Base-by-base conservation (phyloP, 2,113 vertebrate species). In the Saimiri boliviensis region DNA sequence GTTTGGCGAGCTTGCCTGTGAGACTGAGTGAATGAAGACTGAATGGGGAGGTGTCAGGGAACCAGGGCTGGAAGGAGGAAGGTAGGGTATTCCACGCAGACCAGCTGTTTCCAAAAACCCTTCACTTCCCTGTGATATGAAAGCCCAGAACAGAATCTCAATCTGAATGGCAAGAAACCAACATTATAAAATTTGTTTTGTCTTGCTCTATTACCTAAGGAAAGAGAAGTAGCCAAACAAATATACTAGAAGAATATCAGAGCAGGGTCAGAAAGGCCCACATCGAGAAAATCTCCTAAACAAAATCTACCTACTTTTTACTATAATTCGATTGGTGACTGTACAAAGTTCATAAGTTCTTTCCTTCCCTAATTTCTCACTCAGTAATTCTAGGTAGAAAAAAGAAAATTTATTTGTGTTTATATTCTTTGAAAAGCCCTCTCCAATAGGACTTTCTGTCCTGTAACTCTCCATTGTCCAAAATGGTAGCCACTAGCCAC, bases 111-210 rank as follows among this genome's bases (percentile, higher is more conserved):
- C 73, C n/a, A 83, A 35, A 91, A 89, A 45, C 56, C 56, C 66
- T 93, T 80, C 25, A 66, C 35, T 91, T 56, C 17, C 52, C 52
- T 32, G 54, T 82, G 92, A 79, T 73, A 35, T 70, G 88, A 89
- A 81, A 92, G 97, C n/a, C 77, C 82, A 25, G 21, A 76, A 93
- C 14, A 87, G 47, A 23, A 88, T 85, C 60, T 68, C 23, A 76
- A 91, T 70, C 77, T 93, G n/a, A 11, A 35, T 87, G 85, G 84
- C 58, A 96, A 90, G 54, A 83, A 86, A 87, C n/a, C 52, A 30
- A 93, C 84, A 95, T 86, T 11, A 20, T 76, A 49, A 92, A 97
- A 54, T 54, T 47, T 70, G 13, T 54, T 91, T 94, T 73, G 27
- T 23, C n/a, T 83, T 86, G 13, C 13, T 85, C 56, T 92, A 17